Conservation (phyloP, 2,113 vertebrate genomes). For the Mesoclemmys tuberculata region DNA sequence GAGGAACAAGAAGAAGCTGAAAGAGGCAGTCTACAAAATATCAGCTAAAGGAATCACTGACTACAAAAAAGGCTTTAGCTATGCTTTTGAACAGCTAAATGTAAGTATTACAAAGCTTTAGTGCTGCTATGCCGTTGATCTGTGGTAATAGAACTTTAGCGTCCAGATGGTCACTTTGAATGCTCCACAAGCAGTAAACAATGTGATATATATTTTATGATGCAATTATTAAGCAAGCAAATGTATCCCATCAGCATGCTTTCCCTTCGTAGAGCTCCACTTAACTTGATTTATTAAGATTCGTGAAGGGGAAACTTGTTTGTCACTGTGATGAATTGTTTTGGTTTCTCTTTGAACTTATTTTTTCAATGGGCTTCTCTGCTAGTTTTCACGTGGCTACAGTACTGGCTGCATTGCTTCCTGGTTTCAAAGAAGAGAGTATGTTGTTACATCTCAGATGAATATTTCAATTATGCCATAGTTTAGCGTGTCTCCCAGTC, state of each 20-base stretch:
- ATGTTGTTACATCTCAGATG: neutral
- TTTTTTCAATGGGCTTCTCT: neutral
- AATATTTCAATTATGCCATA: neutral
- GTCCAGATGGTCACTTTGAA: neutral
- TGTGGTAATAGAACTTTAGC: neutral
- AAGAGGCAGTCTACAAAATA: slow-evolving; percentile 96
- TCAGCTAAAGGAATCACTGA: slow-evolving; percentile 97
- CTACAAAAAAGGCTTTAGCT: slow-evolving; percentile 98
- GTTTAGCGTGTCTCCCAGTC: neutral
- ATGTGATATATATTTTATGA: neutral
- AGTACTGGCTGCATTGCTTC: neutral
- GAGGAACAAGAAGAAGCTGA: slow-evolving; percentile 97
- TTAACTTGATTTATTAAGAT: neutral
- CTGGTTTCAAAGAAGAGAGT: neutral
- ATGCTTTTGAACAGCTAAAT: slow-evolving; percentile 95
- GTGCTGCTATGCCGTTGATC: neutral
- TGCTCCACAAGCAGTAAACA: neutral
- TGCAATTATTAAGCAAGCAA: neutral
- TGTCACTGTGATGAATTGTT: neutral
- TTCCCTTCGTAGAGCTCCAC: neutral
- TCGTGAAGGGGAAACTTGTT: neutral
- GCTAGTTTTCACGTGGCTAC: neutral
- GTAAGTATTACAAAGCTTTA: slow-evolving; percentile 79
- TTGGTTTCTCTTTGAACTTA: neutral
- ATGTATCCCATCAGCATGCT: neutral